Conservation (phyloP, 2,797 vertebrate species). For the Epinephelus awoara region DNA sequence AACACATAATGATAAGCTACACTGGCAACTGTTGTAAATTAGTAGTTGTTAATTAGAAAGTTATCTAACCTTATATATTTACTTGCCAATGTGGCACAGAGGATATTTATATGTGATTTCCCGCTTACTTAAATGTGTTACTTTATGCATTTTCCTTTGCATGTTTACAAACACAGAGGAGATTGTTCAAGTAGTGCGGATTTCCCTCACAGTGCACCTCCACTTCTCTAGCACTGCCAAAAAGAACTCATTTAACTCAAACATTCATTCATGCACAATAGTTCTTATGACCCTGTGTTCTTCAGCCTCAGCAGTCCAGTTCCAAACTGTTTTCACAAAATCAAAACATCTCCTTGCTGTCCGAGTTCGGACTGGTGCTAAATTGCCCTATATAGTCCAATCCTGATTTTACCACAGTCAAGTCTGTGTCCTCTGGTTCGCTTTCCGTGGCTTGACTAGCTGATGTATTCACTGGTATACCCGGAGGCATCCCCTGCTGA, state of each 20-base stretch:
- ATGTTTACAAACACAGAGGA: neutral
- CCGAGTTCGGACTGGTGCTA: constrained; percentile 32
- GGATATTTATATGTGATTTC: no score
- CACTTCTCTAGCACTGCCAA: neutral
- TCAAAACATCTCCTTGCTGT: neutral
- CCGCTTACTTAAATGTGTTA: no score
- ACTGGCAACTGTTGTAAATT: no score
- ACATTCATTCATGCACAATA: neutral
- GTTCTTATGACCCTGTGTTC: neutral
- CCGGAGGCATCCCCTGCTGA: constrained; percentile 73
- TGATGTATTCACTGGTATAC: neutral
- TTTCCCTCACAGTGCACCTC: no score
- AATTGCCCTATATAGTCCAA: constrained; percentile 80
- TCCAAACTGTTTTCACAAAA: constrained; percentile 31
- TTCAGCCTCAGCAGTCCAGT: neutral
- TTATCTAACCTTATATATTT: no score
- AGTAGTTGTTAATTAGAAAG: no score
- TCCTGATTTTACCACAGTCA: constrained; percentile 9
- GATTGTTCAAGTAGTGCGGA: neutral
- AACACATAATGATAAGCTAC: no score
- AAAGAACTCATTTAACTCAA: neutral
- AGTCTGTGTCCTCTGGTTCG: constrained; percentile 34
- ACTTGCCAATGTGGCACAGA: no score
- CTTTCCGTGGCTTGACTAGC: neutral
- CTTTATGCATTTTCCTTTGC: no score